phyloP scores from a whole-genome alignment of 2,888 invertebrate species.

The Buathra laborator region DNA sequence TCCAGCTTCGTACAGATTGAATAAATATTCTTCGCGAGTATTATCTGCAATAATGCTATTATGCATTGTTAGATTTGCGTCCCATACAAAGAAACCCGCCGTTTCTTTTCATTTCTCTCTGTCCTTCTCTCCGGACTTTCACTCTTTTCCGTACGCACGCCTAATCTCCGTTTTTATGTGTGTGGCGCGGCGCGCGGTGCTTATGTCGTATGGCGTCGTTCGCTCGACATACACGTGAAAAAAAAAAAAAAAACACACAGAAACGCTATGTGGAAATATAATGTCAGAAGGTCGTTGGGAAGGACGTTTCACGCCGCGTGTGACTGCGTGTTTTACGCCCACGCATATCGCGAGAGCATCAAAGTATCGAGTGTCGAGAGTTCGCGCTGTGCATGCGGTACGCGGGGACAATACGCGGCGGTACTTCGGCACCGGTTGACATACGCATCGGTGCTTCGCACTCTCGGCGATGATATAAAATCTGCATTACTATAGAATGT shows the following conservation, averaged over 20 bases:
- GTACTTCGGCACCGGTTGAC: conserved; percentile 6
- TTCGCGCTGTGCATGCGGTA: conserved; percentile 9
- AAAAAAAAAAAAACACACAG: background rate
- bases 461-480: conserved; percentile 14
- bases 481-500: conserved; percentile 18
- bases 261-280: conserved; percentile 28
- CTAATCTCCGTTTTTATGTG: conserved; percentile 16
- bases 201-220: background rate
- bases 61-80: background rate
- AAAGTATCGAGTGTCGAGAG: conserved; percentile 47
- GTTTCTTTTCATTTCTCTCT: conserved; percentile 1
- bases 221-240: background rate
- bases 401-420: background rate
- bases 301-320: conserved; percentile 39
- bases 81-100: background rate
- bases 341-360: conserved; percentile 50
- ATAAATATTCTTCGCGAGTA: background rate
- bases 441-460: background rate
- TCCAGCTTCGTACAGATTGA: no score
- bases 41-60: background rate
- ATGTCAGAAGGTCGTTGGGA: conserved; percentile 47
- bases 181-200: no score
- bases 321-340: conserved; percentile 38
- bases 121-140: conserved; percentile 6
- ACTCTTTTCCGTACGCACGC: conserved; percentile 4